A percentile compares a stretch with the other conserved stretches of the same genome.
Evolutionary conservation across 2,888 invertebrate species (phyloP).

Genomic region (Acleris laterana): DNA sequence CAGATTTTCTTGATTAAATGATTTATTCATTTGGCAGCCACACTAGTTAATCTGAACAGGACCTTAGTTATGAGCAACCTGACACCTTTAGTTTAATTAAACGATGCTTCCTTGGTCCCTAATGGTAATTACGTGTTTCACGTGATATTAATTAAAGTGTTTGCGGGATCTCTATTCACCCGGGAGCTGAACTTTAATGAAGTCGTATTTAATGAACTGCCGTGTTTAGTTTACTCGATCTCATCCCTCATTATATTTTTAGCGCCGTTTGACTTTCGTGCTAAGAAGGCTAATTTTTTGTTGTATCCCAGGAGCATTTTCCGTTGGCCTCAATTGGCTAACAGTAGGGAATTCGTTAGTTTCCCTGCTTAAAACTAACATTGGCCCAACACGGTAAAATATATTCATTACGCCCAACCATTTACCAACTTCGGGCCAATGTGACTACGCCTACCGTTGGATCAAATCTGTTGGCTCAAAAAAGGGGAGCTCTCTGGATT

Average conservation of each 20-base stretch:
- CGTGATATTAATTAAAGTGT: conserved; percentile 34
- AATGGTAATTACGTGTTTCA: conserved; percentile 24
- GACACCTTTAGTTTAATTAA: conserved; percentile 19
- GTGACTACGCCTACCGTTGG: too few relatives aligned
- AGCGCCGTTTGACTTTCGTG: not conserved
- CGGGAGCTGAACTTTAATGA: conserved; percentile 28
- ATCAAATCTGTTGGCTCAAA: too few relatives aligned
- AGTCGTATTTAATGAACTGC: conserved; percentile 5
- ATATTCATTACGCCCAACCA: too few relatives aligned
- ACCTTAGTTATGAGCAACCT: conserved; percentile 1
- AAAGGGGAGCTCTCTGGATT: too few relatives aligned
- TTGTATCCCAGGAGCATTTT: too few relatives aligned
- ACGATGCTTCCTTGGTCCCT: conserved; percentile 10
- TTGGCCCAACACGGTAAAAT: too few relatives aligned
- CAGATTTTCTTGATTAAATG: too few relatives aligned
- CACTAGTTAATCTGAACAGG: not conserved
- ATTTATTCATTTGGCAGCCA: not conserved
- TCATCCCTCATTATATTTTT: conserved; percentile 1
- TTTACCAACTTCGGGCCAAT: too few relatives aligned
- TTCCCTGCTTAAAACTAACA: too few relatives aligned
- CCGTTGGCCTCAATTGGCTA: too few relatives aligned
- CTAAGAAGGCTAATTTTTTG: too few relatives aligned
- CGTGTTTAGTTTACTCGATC: not conserved
- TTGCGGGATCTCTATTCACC: conserved; percentile 11
- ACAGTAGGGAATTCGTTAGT: too few relatives aligned